Evolutionary conservation across 2,113 vertebrate species (phyloP), one percentile per base, ranked within the genome.

Genomic region (Aix galericulata): DNA sequence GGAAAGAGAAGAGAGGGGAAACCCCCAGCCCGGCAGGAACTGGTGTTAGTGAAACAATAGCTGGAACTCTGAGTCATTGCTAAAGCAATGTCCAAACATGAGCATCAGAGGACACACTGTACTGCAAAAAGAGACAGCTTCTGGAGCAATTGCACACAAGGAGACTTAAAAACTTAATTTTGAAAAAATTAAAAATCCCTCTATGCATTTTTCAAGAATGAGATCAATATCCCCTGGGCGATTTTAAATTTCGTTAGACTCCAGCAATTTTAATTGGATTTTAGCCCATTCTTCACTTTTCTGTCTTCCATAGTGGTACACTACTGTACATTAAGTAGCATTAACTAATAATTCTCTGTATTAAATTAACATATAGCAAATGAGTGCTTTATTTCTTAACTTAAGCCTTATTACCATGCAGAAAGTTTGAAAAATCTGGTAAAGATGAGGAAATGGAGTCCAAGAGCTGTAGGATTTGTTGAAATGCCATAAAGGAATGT

Each of bases 21-120:
- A 91, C 74, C 94, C 95, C 63, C 82, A 94, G 74, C 36, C 73
- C 3, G 3, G 82, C 82, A 88, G 75, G 75, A 93, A 90, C 85
- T 77, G 85, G n/a, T 71, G 52, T 77, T 80, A 74, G 17, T 83
- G 85, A 95, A 94, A 96, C 85, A 95, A 95, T 95, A 95, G 94
- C 79, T 96, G 95, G 88, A 97, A 91, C 88, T 93, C 87, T 95
- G 91, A 95, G 76, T 95, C 87, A 95, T 36, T 93, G 75, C 72
- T 86, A 58, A 86, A 93, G 89, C 36, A 94, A 52, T 6, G 2
- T 93, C 79, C 95, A 87, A 92, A 92, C 66, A 91, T 4, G 36
- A 93, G 34, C 94, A 92, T 92, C 69, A 89, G 75, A 96, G 94
- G 84, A 95, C 91, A 96, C 6, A 20, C 25, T 89, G 86, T 89